phyloP scores from a whole-genome alignment of 2,797 vertebrate species.

The Rhyacichthys aspro region DNA sequence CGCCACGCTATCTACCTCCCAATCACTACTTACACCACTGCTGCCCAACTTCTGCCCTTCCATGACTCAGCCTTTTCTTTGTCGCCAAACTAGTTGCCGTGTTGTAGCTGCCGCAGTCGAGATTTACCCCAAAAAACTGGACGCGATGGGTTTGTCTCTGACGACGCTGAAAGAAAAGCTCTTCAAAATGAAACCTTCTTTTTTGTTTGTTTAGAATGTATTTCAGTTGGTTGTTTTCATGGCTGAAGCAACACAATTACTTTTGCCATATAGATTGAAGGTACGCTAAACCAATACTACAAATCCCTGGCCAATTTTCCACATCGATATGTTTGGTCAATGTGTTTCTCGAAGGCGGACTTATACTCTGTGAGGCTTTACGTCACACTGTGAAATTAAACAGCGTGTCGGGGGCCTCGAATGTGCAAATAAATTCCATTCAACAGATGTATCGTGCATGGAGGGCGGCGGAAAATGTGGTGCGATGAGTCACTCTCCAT shows the following conservation, averaged over 20 bases:
- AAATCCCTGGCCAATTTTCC: conserved; percentile 52
- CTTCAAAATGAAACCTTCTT: neutral
- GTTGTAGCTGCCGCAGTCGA: neutral
- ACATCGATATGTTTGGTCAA: conserved; percentile 40
- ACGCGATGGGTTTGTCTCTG: neutral
- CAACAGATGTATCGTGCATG: neutral
- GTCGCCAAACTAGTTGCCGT: conserved; percentile 13
- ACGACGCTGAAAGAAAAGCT: neutral
- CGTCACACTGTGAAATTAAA: neutral
- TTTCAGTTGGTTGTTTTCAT: conserved; percentile 32
- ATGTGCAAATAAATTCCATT: neutral
- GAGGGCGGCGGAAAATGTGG: neutral
- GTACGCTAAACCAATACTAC: conserved; percentile 11
- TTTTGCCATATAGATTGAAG: conserved; percentile 32
- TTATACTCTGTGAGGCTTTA: neutral
- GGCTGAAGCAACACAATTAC: conserved; percentile 25
- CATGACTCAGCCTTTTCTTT: conserved; percentile 8
- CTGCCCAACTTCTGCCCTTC: conserved; percentile 24
- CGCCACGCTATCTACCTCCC: conserved; percentile 35
- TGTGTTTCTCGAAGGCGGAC: conserved; percentile 7
- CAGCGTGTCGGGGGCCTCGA: neutral
- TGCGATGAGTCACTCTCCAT: neutral
- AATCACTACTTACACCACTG: conserved; percentile 17
- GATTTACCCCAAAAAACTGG: neutral
- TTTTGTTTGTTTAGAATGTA: conserved; percentile 1